A percentile compares a stretch with the other conserved stretches of the same genome.
These are phyloP conservation scores for Taeniopygia guttata DNA, from an alignment of 2,797 vertebrate species.

Conservation along the genomic window DNA sequence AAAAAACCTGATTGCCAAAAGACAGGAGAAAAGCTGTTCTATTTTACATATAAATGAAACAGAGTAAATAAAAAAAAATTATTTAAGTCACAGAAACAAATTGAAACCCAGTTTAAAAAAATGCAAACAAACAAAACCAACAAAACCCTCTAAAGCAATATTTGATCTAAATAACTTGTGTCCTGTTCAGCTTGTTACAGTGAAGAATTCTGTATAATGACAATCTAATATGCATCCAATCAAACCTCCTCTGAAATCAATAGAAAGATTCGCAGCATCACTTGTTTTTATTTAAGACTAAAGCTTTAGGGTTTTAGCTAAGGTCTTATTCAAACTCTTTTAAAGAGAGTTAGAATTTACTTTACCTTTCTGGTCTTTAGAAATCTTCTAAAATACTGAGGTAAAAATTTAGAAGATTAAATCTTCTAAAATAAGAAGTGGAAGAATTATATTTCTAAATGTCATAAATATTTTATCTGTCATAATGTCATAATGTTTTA, in stretches of 20 bases:
- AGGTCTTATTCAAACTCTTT: background rate
- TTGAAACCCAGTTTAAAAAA: conserved; percentile 14
- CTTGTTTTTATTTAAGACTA: background rate
- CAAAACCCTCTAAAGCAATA: background rate
- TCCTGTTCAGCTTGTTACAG: background rate
- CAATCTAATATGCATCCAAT: background rate
- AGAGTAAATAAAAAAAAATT: background rate
- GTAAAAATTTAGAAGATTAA: background rate
- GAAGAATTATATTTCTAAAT: background rate
- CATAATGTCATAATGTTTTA: too few relatives aligned
- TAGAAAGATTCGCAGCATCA: background rate
- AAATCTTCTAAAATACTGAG: background rate
- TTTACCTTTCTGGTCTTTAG: background rate
- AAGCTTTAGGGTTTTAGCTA: background rate
- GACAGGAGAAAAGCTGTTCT: conserved; percentile 45
- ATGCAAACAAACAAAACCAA: background rate
- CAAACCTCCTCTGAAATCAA: background rate
- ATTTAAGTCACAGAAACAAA: conserved; percentile 33
- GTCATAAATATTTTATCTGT: background rate
- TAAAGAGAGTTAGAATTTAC: background rate
- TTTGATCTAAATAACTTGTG: conserved; percentile 12
- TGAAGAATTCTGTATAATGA: background rate
- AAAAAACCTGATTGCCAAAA: conserved; percentile 65
- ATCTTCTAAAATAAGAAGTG: background rate
- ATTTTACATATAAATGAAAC: conserved; percentile 73